phyloP scores from a whole-genome alignment of 2,797 vertebrate species.

The Pangasius larnaudii region DNA sequence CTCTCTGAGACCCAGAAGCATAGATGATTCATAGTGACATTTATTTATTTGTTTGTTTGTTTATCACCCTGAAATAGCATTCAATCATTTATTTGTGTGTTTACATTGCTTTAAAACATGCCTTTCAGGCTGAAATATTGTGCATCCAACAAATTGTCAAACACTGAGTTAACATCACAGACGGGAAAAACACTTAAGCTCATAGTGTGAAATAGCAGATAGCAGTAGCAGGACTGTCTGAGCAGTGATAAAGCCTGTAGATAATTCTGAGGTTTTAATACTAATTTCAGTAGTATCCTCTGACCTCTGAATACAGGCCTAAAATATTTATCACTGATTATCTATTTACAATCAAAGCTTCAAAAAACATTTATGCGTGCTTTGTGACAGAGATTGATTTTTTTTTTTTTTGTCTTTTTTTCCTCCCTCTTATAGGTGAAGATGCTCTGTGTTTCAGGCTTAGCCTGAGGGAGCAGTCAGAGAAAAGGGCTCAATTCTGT shows the following conservation, averaged over 20 bases:
- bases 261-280: not conserved
- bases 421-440: constrained; percentile 34
- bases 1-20: not conserved
- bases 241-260: not conserved
- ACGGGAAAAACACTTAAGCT: not conserved
- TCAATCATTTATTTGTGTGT: not conserved
- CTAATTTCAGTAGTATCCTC: not conserved
- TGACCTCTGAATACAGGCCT: not conserved
- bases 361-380: not conserved
- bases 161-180: not conserved
- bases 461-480: constrained; percentile 53
- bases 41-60: not conserved
- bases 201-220: not conserved
- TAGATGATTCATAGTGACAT: not conserved
- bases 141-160: not conserved
- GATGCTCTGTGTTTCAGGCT: constrained; percentile 54
- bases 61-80: not conserved
- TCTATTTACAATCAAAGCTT: not conserved
- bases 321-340: not conserved
- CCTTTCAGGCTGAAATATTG: not conserved
- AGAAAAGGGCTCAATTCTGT: constrained; percentile 34
- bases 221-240: not conserved
- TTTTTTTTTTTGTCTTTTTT: not conserved
- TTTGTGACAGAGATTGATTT: not conserved
- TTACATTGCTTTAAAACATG: not conserved